Percentiles rank a stretch among this genome's conserved stretches.
Evolutionary conservation across 2,113 vertebrate species (phyloP).

Genomic region (Muscicapa adusta): DNA sequence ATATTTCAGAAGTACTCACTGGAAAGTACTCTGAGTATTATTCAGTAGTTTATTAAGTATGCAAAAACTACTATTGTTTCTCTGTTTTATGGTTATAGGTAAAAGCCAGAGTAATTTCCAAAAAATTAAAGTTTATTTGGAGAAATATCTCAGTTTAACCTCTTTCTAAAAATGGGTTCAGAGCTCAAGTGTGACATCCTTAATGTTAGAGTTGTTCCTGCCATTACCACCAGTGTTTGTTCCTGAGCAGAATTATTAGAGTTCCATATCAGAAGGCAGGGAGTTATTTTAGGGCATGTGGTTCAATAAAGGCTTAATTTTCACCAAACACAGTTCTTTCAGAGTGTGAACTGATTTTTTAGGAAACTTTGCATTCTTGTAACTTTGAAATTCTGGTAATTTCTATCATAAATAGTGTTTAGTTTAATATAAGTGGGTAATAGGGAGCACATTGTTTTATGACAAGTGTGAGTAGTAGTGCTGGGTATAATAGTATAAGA

Average conservation of each 20-base stretch:
- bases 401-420: neutral
- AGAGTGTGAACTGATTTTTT: neutral
- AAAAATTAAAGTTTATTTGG: neutral
- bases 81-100: neutral
- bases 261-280: neutral
- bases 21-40: neutral
- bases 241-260: neutral
- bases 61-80: rapidly evolving
- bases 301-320: neutral
- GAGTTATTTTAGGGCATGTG: neutral
- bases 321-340: neutral
- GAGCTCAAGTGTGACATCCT: neutral
- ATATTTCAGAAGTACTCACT: neutral
- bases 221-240: neutral
- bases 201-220: neutral
- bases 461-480: neutral
- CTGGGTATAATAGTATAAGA: neutral
- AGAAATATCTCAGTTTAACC: neutral
- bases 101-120: neutral
- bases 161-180: neutral
- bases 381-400: neutral
- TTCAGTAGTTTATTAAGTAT: neutral
- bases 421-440: neutral
- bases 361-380: neutral
- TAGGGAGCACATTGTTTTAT: neutral